These are phyloP conservation scores for Notolepis coatsorum DNA, from an alignment of 2,797 vertebrate species.

Conservation along the genomic window DNA sequence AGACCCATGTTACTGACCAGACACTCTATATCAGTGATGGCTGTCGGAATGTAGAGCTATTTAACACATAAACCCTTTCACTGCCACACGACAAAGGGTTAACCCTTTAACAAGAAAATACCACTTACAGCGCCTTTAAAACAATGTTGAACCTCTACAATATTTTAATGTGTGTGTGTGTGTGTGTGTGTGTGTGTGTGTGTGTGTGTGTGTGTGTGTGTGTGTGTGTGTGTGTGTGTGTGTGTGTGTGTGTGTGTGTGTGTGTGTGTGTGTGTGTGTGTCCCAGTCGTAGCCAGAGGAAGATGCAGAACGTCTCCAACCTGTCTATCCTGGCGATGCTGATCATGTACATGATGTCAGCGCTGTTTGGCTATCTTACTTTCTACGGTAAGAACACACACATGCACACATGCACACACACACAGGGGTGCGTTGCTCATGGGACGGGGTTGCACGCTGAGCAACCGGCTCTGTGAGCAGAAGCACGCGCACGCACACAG, in stretches of 20 bases:
- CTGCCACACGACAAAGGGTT: too few species aligned
- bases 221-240: not conserved
- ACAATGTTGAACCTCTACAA: too few species aligned
- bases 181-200: not conserved
- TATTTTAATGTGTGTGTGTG: not conserved
- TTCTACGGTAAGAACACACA: constrained; percentile 88
- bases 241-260: not conserved
- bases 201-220: not conserved
- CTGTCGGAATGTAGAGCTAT: too few species aligned
- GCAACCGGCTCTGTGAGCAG: too few species aligned
- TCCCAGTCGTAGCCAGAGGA: constrained; percentile 86
- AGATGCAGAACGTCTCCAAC: constrained; percentile 96
- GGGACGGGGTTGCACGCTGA: too few species aligned
- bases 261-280: not conserved
- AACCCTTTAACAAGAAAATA: too few species aligned
- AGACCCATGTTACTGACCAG: too few species aligned
- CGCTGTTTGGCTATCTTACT: constrained; percentile 95
- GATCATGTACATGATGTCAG: constrained; percentile 94
- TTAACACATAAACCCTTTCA: too few species aligned
- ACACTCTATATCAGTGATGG: too few species aligned
- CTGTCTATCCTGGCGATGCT: constrained; percentile 96
- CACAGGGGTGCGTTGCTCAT: too few species aligned
- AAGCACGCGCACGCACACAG: too few species aligned
- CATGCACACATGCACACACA: not conserved
- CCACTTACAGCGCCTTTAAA: too few species aligned